Base-by-base conservation (phyloP, 2,113 vertebrate species). In the Psittacula cyanocephala region DNA sequence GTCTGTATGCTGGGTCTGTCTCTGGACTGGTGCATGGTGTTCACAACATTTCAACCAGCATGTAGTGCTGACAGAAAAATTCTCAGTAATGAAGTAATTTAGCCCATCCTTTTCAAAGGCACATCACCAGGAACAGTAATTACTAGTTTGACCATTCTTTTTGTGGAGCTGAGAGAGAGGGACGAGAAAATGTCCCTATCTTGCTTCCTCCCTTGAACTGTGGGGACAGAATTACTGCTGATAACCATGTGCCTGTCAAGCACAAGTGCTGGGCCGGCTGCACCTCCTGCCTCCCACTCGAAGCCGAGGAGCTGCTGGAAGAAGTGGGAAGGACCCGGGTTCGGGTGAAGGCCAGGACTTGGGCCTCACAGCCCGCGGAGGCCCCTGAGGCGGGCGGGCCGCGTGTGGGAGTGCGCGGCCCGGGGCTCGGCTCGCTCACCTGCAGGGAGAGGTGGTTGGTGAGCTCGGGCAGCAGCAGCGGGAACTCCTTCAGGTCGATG, bases 401-500 rank as follows among this genome's bases (percentile, higher is more conserved):
- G 12, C n/a, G 17, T 11, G 55, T 18, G 59, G 47, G 17, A 46
- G 57, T 13, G 13, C 6, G 13, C 13, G 55, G 33, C 20, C 5
- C n/a, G 57, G 13, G 27, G 33, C 44, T 29, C 39, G 41, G 37
- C 47, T 43, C 17, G 81, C 79, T 91, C 93, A 99, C 99, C 99
- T 99, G 99, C 59, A 99, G 97, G 35, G 99, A 99, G 67, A 99
- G 98, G 83, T 99, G 99, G 33, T 98, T 98, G 68, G 98, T 99
- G 80, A 95, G 86, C 50, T 98, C 97, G 0, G 99, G 98, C 80
- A 99, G 95, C 59, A 97, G 96, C 3, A 95, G 91, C 0, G 99
- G 99, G 93, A 99, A 99, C 92, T 99, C 98, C 4, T 95, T 98
- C 69, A 99, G 98, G 96, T 99, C 98, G 11, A 99, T 99, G 65